A percentile compares a stretch with the other conserved stretches of the same genome.
These are phyloP conservation scores for Chrysolina oricalcia DNA, from an alignment of 2,888 invertebrate species.

Conservation along the genomic window DNA sequence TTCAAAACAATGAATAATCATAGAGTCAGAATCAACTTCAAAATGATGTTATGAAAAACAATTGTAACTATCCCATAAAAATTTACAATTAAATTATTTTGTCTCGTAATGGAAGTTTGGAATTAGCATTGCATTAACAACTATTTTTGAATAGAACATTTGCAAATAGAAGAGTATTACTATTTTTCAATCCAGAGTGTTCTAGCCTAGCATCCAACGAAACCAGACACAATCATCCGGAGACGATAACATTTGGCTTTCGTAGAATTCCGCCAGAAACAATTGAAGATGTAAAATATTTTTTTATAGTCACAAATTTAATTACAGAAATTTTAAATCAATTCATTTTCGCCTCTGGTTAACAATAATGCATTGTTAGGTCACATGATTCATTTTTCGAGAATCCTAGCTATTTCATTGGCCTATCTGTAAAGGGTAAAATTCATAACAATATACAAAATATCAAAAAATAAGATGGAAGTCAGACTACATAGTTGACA, in stretches of 20 bases:
- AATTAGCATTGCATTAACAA: neutral
- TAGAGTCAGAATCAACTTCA: neutral
- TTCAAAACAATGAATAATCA: too few relatives aligned
- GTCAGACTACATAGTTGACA: conserved; percentile 12
- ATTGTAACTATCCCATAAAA: conserved; percentile 5
- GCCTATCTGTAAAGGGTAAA: conserved; percentile 12
- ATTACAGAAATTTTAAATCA: neutral
- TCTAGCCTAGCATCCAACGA: too few relatives aligned
- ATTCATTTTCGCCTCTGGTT: conserved; percentile 7
- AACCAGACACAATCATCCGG: too few relatives aligned
- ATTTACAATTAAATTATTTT: neutral
- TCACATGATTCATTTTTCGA: neutral
- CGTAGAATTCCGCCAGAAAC: conserved; percentile 12
- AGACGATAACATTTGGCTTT: neutral
- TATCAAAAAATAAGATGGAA: conserved; percentile 7
- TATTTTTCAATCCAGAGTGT: neutral
- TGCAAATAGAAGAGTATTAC: conserved; percentile 12
- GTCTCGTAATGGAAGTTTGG: neutral
- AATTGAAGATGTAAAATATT: neutral
- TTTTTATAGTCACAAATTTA: neutral
- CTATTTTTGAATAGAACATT: conserved; percentile 16
- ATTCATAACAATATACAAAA: conserved; percentile 21
- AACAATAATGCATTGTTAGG: neutral
- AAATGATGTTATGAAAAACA: neutral
- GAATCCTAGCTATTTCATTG: neutral